Conservation (phyloP, 2,113 vertebrate genomes). For the Pygoscelis adeliae region DNA sequence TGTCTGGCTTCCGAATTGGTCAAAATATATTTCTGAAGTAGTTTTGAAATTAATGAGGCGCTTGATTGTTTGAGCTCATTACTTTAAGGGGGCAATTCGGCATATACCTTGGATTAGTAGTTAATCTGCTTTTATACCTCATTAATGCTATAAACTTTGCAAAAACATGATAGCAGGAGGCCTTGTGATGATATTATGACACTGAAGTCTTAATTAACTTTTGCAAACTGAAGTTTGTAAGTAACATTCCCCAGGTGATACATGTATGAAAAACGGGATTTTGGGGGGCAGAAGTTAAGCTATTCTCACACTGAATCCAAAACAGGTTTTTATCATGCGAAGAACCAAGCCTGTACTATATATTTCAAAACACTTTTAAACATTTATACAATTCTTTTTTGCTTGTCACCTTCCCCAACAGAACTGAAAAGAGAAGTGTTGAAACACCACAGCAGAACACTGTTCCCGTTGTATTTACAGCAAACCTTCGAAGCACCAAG, state of each 20-base stretch:
- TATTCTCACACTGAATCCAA: neutral
- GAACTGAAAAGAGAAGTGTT: neutral
- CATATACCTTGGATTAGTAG: neutral
- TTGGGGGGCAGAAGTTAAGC: neutral
- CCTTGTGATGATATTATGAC: neutral
- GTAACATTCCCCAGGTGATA: neutral
- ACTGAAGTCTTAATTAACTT: neutral
- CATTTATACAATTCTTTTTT: neutral
- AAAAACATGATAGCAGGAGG: neutral
- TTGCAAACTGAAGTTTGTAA: neutral
- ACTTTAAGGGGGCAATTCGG: neutral
- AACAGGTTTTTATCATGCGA: neutral
- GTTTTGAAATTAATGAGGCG: neutral
- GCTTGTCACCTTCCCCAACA: neutral
- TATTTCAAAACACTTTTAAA: neutral
- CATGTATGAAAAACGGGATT: neutral
- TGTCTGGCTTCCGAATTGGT: neutral
- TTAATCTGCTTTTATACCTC: constrained; percentile 11
- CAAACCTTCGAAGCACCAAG: neutral
- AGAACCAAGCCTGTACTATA: neutral
- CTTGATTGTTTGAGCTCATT: neutral
- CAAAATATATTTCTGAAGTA: neutral
- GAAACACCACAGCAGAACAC: neutral
- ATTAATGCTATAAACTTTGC: constrained; percentile 1
- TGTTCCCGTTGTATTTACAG: neutral